Conservation (phyloP, 2,888 invertebrate species). For the Sceliomorpha sp. region DNA sequence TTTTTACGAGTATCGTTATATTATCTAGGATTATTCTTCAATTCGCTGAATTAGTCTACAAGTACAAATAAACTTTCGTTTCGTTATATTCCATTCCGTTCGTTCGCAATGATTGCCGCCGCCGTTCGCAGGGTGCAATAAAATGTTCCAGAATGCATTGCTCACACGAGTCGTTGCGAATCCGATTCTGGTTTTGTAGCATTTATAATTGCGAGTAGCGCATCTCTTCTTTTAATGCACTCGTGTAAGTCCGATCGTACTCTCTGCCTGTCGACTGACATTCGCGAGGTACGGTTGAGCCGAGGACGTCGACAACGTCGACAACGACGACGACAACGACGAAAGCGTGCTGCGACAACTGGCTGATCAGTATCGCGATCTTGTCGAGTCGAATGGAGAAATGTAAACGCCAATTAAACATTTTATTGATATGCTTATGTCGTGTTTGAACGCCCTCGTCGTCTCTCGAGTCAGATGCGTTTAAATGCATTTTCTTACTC, state of each 20-base stretch:
- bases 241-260: background rate
- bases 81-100: constrained; percentile 3
- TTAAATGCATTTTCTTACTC: background rate
- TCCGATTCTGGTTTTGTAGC: constrained; percentile 4
- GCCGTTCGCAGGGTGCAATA: constrained; percentile 4
- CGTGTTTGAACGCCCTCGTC: constrained; percentile 58
- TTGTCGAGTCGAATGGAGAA: constrained; percentile 75
- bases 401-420: constrained; percentile 79
- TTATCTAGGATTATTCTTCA: background rate
- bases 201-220: constrained; percentile 15
- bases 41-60: background rate
- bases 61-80: constrained; percentile 5
- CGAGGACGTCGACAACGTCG: constrained; percentile 16
- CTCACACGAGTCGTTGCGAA: constrained; percentile 1
- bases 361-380: constrained; percentile 71
- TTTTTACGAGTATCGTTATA: no score
- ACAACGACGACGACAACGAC: constrained; percentile 15
- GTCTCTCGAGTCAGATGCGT: constrained; percentile 1
- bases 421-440: constrained; percentile 78
- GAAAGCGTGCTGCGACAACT: constrained; percentile 30
- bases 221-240: constrained; percentile 5
- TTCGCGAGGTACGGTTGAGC: constrained; percentile 10
- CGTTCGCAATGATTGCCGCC: constrained; percentile 6
- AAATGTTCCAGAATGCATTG: background rate
- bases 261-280: constrained; percentile 6